Percentiles rank a stretch among this genome's conserved stretches.
Conservation (phyloP, 2,888 invertebrate genomes). For the Melanchra persicariae region DNA sequence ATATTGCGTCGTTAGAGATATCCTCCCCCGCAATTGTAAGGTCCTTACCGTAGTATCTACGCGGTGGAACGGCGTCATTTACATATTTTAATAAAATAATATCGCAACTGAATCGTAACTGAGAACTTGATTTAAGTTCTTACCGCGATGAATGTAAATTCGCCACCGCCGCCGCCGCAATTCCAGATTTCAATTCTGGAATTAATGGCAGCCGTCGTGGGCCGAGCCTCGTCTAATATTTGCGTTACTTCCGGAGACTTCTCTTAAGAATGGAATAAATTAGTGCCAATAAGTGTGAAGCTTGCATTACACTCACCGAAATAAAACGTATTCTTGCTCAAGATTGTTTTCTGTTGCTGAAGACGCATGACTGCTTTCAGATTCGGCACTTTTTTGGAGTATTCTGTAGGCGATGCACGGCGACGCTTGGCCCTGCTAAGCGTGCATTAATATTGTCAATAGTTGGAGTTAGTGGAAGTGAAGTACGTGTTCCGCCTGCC, state of each 20-base stretch:
- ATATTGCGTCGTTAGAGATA: slow-evolving; percentile 88
- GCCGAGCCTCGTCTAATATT: slow-evolving; percentile 89
- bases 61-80: slow-evolving; percentile 87
- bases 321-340: slow-evolving; percentile 50
- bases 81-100: slow-evolving; percentile 91
- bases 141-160: slow-evolving; percentile 91
- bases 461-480: slow-evolving; percentile 91
- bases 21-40: slow-evolving; percentile 86
- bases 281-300: slow-evolving; percentile 80
- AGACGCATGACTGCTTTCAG: slow-evolving; percentile 22
- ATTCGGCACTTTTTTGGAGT: slow-evolving; percentile 72
- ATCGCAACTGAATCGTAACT: slow-evolving; percentile 91
- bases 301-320: slow-evolving; percentile 62
- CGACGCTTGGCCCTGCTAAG: slow-evolving; percentile 87
- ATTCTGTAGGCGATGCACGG: slow-evolving; percentile 84
- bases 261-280: slow-evolving; percentile 89
- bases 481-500: slow-evolving; percentile 91
- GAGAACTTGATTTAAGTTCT: slow-evolving; percentile 91
- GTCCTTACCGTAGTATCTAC: slow-evolving; percentile 86
- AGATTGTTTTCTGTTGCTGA: slow-evolving; percentile 13
- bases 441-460: slow-evolving; percentile 91
- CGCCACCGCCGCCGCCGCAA: slow-evolving; percentile 87
- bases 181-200: slow-evolving; percentile 91
- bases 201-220: slow-evolving; percentile 89
- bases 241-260: slow-evolving; percentile 89